Conservation (phyloP, 2,797 vertebrate species). For the Mionectes olivaceus region DNA sequence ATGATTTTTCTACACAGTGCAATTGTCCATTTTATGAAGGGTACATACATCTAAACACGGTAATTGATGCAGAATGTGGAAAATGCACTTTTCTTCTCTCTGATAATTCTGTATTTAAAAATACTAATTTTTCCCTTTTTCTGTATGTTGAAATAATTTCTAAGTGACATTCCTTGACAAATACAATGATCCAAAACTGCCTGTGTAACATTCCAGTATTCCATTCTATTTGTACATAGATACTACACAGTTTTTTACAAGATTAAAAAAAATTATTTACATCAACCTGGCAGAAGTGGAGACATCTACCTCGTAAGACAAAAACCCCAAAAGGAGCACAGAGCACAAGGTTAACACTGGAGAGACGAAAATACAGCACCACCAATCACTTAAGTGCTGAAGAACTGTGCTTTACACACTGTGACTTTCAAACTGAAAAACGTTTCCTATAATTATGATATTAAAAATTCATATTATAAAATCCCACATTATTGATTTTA, state of each 20-base stretch:
- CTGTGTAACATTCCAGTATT: background rate
- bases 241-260: background rate
- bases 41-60: background rate
- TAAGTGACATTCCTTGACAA: background rate
- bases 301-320: background rate
- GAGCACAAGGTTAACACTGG: background rate
- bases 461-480: constrained; percentile 6
- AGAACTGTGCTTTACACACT: background rate
- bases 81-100: background rate
- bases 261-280: background rate
- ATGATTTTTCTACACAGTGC: background rate
- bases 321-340: background rate
- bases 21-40: background rate
- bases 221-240: background rate
- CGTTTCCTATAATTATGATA: background rate
- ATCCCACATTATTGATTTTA: background rate
- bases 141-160: background rate
- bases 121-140: background rate
- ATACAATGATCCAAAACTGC: background rate
- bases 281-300: background rate
- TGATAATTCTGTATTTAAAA: background rate
- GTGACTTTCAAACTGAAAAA: background rate
- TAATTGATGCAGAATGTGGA: background rate
- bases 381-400: background rate
- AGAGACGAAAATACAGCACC: background rate